Evolutionary conservation across 2,113 vertebrate genomes (phyloP), one percentile per base, ranked within the genome.

Genomic region (Neomonachus schauinslandi): DNA sequence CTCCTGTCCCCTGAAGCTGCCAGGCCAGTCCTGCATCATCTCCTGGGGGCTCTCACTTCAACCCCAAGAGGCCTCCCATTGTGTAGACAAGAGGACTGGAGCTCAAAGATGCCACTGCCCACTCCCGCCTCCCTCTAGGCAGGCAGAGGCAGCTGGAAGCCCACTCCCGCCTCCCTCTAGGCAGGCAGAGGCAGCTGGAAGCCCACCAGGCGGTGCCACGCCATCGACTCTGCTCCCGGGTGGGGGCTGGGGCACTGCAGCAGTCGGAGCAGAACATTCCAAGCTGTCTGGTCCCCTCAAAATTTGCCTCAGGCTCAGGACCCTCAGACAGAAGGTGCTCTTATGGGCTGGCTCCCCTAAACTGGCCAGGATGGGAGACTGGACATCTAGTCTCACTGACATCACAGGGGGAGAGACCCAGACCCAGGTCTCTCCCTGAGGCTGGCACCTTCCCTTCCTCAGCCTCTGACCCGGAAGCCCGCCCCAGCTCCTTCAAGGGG

Each of bases 11-110:
- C 51, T 93, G 90, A 22, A 9, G 59, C 85, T 92, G 95, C 69
- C 16, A 12, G 94, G 46, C 36, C 46, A 86, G n/a, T 69, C 94
- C 88, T 96, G 95, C 74, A 28, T 80, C 69, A 46, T 22, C 65
- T 36, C 5, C 26, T 39, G 63, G 63, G 51, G 28, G 69, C 14
- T 51, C n/a, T 59, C 7, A 2, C 31, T 9, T 15, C 15, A 42
- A 31, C 21, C 72, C 74, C n/a, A 5, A 14, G 13, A 36, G 31
- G 28, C 13, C 28, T n/a, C 65, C 16, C 39, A 0, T 1, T 55
- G 65, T 53, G 36, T 3, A 28, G 79, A 46, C 11, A 1, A 6
- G 57, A 53, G 51, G 11, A 5, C 61, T 1, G 16, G 42, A 63
- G 65, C 33, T 63, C 72, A 63, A 33, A 46, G 51, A 7, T 28